phyloP scores from a whole-genome alignment of 2,113 vertebrate genomes.

The Phrynosoma platyrhinos region DNA sequence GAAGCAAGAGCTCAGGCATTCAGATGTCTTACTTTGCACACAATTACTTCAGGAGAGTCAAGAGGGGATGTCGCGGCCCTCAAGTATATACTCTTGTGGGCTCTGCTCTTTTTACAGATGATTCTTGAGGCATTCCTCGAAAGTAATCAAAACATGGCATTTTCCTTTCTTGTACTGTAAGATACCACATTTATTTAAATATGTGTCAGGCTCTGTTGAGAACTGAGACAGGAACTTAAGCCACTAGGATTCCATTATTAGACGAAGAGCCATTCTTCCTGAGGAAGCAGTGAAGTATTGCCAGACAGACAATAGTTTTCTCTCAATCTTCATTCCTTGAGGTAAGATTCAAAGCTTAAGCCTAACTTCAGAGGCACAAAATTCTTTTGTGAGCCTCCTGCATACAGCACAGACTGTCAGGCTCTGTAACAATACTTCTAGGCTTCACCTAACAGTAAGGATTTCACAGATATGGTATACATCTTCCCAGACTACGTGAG shows the following conservation, averaged over 20 bases:
- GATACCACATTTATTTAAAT: slow-evolving; percentile 27
- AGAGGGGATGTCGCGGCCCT: slow-evolving; percentile 38
- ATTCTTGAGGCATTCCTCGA: slow-evolving; percentile 39
- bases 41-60: slow-evolving; percentile 39
- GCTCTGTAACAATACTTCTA: background rate
- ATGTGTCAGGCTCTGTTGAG: background rate
- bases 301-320: background rate
- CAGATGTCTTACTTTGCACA: slow-evolving; percentile 26
- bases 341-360: slow-evolving; percentile 10
- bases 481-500: background rate
- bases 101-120: slow-evolving; percentile 50
- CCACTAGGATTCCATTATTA: slow-evolving; percentile 5
- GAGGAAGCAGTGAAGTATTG: background rate
- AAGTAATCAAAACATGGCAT: slow-evolving; percentile 43
- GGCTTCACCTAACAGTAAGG: background rate
- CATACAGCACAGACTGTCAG: background rate
- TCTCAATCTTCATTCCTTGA: slow-evolving; percentile 6
- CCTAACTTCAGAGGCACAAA: background rate
- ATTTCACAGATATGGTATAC: background rate
- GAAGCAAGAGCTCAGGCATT: slow-evolving; percentile 44
- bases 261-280: background rate
- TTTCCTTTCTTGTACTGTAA: slow-evolving; percentile 36
- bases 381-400: background rate
- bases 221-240: background rate
- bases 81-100: slow-evolving; percentile 18